Evolutionary conservation across 2,888 invertebrate species (phyloP).

Genomic region (Ennomos fuscantarius): DNA sequence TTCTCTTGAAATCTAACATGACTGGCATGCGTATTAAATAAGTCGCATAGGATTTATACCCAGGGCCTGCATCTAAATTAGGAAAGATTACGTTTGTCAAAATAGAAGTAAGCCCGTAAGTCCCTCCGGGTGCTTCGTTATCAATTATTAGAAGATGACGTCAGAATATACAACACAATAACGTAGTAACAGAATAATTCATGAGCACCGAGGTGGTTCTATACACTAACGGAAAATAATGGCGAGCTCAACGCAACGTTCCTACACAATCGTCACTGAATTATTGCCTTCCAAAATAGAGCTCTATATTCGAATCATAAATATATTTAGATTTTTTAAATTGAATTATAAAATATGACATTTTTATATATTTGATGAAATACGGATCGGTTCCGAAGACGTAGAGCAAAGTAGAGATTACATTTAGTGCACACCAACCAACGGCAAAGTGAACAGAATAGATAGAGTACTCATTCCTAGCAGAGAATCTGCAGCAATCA

Average conservation of each 20-base stretch:
- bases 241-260: constrained; percentile 43
- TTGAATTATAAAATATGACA: constrained; percentile 31
- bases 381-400: constrained; percentile 10
- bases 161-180: constrained; percentile 48
- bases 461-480: not conserved
- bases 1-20: constrained; percentile 5
- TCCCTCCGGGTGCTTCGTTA: constrained; percentile 38
- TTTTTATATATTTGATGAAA: constrained; percentile 25
- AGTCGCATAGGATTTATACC: constrained; percentile 12
- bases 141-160: constrained; percentile 47
- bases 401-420: constrained; percentile 23
- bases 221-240: constrained; percentile 52
- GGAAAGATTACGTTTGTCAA: constrained; percentile 30
- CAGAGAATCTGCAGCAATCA: no score
- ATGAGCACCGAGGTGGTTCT: constrained; percentile 45
- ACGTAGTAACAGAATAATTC: constrained; percentile 48
- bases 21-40: not conserved
- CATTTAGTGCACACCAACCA: constrained; percentile 15
- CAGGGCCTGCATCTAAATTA: constrained; percentile 26
- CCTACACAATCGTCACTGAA: constrained; percentile 44
- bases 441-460: not conserved
- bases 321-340: constrained; percentile 36
- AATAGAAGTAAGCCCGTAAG: constrained; percentile 28
- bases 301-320: constrained; percentile 36
- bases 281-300: constrained; percentile 42